Base-by-base conservation (phyloP, 1,140 invertebrate genomes). In the Hycleus phaleratus region DNA sequence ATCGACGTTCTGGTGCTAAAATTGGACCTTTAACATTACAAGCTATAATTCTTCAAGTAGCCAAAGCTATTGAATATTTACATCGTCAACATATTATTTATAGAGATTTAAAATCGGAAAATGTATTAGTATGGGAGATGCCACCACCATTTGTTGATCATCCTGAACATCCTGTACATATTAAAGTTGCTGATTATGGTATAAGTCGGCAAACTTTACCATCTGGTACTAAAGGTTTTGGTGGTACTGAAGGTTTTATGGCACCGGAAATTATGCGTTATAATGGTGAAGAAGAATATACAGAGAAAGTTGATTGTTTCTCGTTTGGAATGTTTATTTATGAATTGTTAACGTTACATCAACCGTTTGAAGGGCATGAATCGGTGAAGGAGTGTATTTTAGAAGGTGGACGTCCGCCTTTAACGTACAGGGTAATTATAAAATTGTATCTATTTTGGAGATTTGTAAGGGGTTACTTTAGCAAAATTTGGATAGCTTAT, bases 311-410 rank as follows among this genome's bases (percentile, higher is more conserved):
- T 10, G 97, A 99, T 71, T 95, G 94, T 63, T 99, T 98, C 72
- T 98, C 95, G 0, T 98, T 97, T 77, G 95, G 94, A n/a, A 98
- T 99, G 95, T 92, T 98, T 65, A 81, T 99, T 58, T 99, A 98
- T 74, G 97, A 99, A 75, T 78, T 98, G 44, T 76, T 98, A 10
- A 95, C 93, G 3, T 78, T 98, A 26, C 86, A 93, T 48, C 90
- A 93, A 70, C 96, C 97, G 0, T 97, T 97, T 68, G 93, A 97
- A 68, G 83, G 93, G 62, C 90, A 96, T 66, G 95, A 97, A 70
- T 91, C 93, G 10, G 91, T 98, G 2, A 97, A 97, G 71, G 94
- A 98, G 66, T 92, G 91, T 63, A 91, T 98, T 26, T 75, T 98
- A 26, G 95, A 98, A 74, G 96, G 95, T 43, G 91, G 89, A 26